Evolutionary conservation across 1,140 invertebrate species (phyloP).

Genomic region (Leptinotarsa lineolata): DNA sequence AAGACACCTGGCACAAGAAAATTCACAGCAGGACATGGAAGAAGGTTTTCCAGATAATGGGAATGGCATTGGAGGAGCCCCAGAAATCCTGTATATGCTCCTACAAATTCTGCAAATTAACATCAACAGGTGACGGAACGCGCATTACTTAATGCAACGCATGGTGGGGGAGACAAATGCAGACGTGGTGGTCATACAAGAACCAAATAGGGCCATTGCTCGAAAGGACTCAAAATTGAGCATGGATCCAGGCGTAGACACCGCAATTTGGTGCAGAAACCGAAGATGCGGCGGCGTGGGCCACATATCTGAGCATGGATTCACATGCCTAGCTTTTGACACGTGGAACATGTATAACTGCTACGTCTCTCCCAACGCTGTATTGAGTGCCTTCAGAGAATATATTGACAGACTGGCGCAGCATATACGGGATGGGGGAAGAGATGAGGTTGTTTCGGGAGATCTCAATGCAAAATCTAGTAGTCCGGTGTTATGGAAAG

Average conservation of each 20-base stretch:
- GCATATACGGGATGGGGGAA: not conserved
- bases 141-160: not conserved
- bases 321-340: not conserved
- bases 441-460: not conserved
- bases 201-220: slow-evolving; percentile 2
- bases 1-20: not conserved
- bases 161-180: not conserved
- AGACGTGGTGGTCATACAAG: not conserved
- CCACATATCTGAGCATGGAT: not conserved
- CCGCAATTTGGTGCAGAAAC: not conserved
- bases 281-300: no score
- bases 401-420: not conserved
- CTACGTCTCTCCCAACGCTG: not conserved
- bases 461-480: slow-evolving; percentile 8
- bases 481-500: not conserved
- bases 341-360: not conserved
- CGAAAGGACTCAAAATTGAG: not conserved
- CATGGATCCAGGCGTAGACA: not conserved
- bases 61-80: not conserved
- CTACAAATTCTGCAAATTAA: not conserved
- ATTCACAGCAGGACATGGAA: not conserved
- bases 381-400: not conserved
- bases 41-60: not conserved
- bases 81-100: no score
- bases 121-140: not conserved